Evolutionary conservation across 2,797 vertebrate species (phyloP).

Genomic region (Serranus cabrilla): DNA sequence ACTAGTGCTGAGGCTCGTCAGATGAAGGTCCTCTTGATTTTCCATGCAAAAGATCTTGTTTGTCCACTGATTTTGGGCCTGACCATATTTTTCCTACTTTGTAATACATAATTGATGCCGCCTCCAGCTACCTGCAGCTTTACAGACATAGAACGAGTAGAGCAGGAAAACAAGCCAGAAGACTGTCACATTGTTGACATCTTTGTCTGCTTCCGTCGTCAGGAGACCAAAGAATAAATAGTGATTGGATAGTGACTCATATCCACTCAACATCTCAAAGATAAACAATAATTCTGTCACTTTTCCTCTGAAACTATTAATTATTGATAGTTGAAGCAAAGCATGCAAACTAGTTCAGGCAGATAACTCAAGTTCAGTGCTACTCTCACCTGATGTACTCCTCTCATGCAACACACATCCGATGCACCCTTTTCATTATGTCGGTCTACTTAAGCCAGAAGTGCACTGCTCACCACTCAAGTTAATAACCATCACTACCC

Average conservation of each 20-base stretch:
- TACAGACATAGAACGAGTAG: not conserved
- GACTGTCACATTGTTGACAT: not conserved
- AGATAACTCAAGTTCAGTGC: not conserved
- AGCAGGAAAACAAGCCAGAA: not conserved
- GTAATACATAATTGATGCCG: not conserved
- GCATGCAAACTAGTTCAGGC: not conserved
- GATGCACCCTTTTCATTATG: too few relatives aligned
- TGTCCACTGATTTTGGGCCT: not conserved
- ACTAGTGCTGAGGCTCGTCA: too few relatives aligned
- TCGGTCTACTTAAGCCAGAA: too few relatives aligned
- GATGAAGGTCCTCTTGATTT: not conserved
- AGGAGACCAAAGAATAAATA: not conserved
- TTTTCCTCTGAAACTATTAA: not conserved
- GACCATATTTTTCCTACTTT: not conserved
- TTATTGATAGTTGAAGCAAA: not conserved
- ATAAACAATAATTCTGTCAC: not conserved
- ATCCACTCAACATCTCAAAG: not conserved
- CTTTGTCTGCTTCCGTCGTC: not conserved
- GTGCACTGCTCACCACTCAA: too few relatives aligned
- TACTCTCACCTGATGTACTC: too few relatives aligned
- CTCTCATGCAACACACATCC: too few relatives aligned
- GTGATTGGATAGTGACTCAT: not conserved
- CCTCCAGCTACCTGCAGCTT: slow-evolving; percentile 5
- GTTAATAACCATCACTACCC: too few relatives aligned
- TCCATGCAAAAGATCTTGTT: not conserved